Evolutionary conservation across 2,113 vertebrate species (phyloP).

Genomic region (Prunella fulvescens): DNA sequence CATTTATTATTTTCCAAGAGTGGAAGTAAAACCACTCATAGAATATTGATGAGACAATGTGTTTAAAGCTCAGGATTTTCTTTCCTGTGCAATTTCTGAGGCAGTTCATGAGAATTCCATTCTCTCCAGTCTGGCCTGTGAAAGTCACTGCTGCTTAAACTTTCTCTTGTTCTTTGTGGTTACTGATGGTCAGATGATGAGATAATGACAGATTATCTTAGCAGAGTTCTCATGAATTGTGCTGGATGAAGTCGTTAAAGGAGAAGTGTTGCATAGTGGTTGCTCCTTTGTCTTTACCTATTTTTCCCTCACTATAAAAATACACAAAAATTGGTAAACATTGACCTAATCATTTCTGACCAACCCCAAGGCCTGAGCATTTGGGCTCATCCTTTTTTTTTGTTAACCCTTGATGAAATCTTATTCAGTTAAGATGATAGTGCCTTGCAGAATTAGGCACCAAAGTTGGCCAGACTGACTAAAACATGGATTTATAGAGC

Average conservation of each 20-base stretch:
- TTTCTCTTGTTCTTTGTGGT: neutral
- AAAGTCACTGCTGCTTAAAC: neutral
- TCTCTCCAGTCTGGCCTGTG: neutral
- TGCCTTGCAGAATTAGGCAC: neutral
- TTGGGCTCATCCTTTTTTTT: neutral
- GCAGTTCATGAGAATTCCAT: neutral
- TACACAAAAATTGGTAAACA: neutral
- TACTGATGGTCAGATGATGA: neutral
- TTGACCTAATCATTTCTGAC: neutral
- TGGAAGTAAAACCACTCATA: neutral
- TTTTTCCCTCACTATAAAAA: neutral
- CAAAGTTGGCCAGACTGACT: neutral
- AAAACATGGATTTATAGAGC: neutral
- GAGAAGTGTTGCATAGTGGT: rapidly evolving
- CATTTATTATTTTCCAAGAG: neutral
- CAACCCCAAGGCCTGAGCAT: too few relatives aligned
- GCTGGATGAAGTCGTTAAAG: neutral
- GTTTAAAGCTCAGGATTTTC: neutral
- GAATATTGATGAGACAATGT: neutral
- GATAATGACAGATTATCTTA: neutral
- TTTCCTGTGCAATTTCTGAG: neutral
- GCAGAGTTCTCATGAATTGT: neutral
- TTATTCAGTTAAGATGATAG: neutral
- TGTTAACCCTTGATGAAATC: rapidly evolving
- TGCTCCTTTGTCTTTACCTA: neutral